Percentiles rank a stretch among this genome's conserved stretches.
Conservation (phyloP, 2,797 vertebrate species). For the Dipus sagitta region DNA sequence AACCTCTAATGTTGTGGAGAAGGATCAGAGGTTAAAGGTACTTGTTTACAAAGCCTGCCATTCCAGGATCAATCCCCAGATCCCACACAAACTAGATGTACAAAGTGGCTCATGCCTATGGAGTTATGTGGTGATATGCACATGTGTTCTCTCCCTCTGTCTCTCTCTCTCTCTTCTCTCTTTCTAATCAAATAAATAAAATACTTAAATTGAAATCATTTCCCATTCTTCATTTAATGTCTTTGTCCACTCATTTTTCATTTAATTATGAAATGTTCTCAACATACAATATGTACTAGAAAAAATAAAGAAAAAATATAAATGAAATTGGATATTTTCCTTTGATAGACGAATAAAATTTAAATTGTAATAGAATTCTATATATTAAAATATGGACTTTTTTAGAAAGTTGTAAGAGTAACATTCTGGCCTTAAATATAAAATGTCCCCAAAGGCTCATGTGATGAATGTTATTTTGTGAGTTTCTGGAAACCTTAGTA, state of each 20-base stretch:
- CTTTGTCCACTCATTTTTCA: neutral
- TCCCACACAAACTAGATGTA: too few relatives aligned
- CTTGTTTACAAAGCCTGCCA: too few relatives aligned
- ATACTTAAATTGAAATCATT: neutral
- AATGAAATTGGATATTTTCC: neutral
- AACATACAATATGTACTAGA: neutral
- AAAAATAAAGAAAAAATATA: neutral
- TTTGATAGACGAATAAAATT: neutral
- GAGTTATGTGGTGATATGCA: too few relatives aligned
- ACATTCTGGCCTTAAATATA: neutral
- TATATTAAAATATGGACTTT: neutral
- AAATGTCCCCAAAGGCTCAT: neutral
- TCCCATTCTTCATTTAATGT: neutral
- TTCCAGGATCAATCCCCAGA: too few relatives aligned
- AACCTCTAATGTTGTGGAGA: neutral
- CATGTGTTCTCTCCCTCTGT: too few relatives aligned
- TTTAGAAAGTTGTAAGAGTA: neutral
- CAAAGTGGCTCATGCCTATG: too few relatives aligned
- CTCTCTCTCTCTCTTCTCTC: too few relatives aligned
- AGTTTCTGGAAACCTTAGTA: neutral
- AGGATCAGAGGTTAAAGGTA: too few relatives aligned
- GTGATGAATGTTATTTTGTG: neutral
- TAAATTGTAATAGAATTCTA: neutral
- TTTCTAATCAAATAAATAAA: too few relatives aligned
- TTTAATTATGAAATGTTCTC: neutral